Evolutionary conservation across 2,113 vertebrate species (phyloP).

Genomic region (Otis tarda): DNA sequence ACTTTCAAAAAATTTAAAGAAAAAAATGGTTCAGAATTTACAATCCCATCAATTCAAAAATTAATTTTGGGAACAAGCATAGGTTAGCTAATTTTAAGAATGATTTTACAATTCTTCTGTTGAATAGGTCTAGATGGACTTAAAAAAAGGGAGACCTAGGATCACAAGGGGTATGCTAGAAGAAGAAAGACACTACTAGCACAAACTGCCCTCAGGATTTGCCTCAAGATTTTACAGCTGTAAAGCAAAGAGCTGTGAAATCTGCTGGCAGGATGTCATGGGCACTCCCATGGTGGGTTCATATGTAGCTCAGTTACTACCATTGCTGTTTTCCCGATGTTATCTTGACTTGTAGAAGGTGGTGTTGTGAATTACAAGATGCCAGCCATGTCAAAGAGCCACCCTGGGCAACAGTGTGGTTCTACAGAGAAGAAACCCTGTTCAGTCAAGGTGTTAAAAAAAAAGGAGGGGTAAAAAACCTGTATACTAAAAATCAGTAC

Average conservation of each 20-base stretch:
- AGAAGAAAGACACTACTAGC: not conserved
- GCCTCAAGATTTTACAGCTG: not conserved
- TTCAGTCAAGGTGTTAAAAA: not conserved
- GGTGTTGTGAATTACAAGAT: not conserved
- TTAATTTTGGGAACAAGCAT: not conserved
- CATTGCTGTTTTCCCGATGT: not conserved
- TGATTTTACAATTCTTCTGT: not conserved
- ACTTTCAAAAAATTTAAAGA: not conserved
- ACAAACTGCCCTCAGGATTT: not conserved
- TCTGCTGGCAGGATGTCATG: not conserved
- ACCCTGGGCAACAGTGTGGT: not conserved
- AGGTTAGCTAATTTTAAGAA: not conserved
- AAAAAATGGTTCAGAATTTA: not conserved
- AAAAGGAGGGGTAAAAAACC: fast-evolving
- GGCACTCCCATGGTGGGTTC: not conserved
- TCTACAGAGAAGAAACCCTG: not conserved
- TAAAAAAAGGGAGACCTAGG: not conserved
- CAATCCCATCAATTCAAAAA: not conserved
- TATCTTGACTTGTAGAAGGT: not conserved
- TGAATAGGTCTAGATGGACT: not conserved
- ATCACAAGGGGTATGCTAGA: not conserved
- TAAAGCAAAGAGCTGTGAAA: not conserved
- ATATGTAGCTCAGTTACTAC: not conserved
- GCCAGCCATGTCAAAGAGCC: not conserved
- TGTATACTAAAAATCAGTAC: not conserved